Percentiles rank a stretch among this genome's conserved stretches.
phyloP scores from a whole-genome alignment of 2,888 invertebrate species.

The Schizaphis graminum region DNA sequence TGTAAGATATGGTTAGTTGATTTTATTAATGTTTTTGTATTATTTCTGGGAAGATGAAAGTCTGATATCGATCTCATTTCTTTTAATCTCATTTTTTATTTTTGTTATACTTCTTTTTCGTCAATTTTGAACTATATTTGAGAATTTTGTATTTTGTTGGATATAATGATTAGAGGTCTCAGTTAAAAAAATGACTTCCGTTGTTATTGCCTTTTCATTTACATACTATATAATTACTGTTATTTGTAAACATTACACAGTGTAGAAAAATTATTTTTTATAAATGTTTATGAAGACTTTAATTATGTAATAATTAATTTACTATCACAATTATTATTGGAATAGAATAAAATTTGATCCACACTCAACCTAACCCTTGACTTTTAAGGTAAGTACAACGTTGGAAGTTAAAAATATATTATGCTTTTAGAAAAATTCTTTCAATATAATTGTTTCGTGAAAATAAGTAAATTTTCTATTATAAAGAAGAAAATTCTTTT shows the following conservation, averaged over 20 bases:
- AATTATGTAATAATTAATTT: not conserved
- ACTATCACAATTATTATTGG: not conserved
- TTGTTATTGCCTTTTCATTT: constrained; percentile 1
- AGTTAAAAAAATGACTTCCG: not conserved
- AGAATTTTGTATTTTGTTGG: not conserved
- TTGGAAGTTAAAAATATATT: not conserved
- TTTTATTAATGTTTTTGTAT: constrained; percentile 2
- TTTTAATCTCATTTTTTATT: constrained; percentile 33
- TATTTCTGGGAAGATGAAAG: not conserved
- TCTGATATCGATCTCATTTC: constrained; percentile 25
- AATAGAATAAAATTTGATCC: not conserved
- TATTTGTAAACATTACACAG: not conserved
- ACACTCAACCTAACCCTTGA: not conserved
- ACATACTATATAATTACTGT: not conserved
- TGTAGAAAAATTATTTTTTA: not conserved
- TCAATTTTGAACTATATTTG: not conserved
- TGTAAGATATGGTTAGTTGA: constrained; percentile 33
- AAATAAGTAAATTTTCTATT: not conserved
- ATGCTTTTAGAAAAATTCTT: not conserved
- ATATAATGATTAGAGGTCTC: not conserved
- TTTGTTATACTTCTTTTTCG: not conserved
- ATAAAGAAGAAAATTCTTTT: not conserved
- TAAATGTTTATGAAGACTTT: not conserved
- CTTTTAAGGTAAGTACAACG: not conserved
- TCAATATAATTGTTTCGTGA: not conserved